A percentile compares a stretch with the other conserved stretches of the same genome.
Evolutionary conservation across 53 echinoderm and acorn worm genomes (phyloP).

Genomic region (Holothuria leucospilota): DNA sequence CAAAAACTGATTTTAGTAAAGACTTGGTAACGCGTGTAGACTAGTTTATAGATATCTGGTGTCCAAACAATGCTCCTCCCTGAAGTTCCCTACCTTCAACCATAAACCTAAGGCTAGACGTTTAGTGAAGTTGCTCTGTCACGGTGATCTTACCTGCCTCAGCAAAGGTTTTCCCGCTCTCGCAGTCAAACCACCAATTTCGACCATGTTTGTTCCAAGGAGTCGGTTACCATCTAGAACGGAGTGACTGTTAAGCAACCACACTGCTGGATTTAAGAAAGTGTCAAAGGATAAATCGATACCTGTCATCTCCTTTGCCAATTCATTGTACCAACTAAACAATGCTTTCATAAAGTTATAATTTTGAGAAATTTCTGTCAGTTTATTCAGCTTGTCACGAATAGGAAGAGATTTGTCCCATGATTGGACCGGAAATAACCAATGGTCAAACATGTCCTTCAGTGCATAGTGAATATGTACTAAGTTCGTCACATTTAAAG

Average conservation of each 20-base stretch:
- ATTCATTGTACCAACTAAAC: slow-evolving; percentile 1
- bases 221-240: slow-evolving; percentile 35
- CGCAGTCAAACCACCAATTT: slow-evolving; percentile 41
- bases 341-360: background rate
- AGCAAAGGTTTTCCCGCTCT: slow-evolving; percentile 16
- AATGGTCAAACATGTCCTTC: background rate
- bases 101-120: too few relatives aligned
- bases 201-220: slow-evolving; percentile 34
- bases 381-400: background rate
- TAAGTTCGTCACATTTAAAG: background rate
- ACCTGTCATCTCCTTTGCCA: background rate
- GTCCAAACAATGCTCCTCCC: too few relatives aligned
- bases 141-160: slow-evolving; percentile 38
- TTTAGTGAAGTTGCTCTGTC: background rate
- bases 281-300: background rate
- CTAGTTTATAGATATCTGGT: too few relatives aligned
- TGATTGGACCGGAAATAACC: background rate
- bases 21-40: too few relatives aligned
- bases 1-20: too few relatives aligned
- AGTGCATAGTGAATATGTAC: slow-evolving; percentile 10
- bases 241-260: slow-evolving; percentile 47
- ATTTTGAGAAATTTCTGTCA: background rate
- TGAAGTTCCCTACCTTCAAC: too few relatives aligned
- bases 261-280: slow-evolving; percentile 14
- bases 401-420: background rate